A percentile compares a stretch with the other conserved stretches of the same genome.
phyloP scores from a whole-genome alignment of 2,113 vertebrate species.

The Cinclus cinclus region DNA sequence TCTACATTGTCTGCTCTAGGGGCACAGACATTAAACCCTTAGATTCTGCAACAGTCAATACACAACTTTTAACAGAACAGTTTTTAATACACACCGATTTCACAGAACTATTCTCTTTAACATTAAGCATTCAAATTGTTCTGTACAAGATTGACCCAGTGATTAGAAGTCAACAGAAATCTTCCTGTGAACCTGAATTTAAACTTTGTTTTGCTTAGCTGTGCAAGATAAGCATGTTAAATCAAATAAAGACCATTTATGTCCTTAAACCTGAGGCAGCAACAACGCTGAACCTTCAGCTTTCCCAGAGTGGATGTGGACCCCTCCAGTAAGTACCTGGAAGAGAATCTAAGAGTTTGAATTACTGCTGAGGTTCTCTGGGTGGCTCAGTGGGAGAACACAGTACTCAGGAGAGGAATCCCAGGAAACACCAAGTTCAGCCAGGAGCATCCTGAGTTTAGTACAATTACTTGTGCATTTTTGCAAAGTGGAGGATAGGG shows the following conservation, averaged over 20 bases:
- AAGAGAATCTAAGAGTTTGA: not conserved
- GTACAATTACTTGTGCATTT: not conserved
- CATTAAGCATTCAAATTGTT: not conserved
- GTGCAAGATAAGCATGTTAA: not conserved
- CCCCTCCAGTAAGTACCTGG: fast-evolving
- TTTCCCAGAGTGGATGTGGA: not conserved
- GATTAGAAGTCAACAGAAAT: not conserved
- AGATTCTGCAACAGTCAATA: not conserved
- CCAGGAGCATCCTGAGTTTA: not conserved
- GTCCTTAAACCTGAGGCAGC: not conserved
- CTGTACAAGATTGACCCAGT: not conserved
- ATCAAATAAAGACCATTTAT: not conserved
- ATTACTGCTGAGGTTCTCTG: not conserved
- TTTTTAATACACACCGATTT: not conserved
- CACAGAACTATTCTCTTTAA: not conserved
- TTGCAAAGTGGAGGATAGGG: not conserved
- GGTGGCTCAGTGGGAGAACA: not conserved
- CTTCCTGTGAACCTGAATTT: not conserved
- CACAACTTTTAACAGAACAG: not conserved
- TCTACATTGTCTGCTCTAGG: not conserved
- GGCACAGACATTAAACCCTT: not conserved
- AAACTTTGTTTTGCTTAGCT: not conserved
- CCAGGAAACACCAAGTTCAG: not conserved
- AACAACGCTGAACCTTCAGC: not conserved
- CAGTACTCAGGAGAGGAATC: not conserved